Base-by-base conservation (phyloP, 2,113 vertebrate species). In the Oncorhynchus clarkii region DNA sequence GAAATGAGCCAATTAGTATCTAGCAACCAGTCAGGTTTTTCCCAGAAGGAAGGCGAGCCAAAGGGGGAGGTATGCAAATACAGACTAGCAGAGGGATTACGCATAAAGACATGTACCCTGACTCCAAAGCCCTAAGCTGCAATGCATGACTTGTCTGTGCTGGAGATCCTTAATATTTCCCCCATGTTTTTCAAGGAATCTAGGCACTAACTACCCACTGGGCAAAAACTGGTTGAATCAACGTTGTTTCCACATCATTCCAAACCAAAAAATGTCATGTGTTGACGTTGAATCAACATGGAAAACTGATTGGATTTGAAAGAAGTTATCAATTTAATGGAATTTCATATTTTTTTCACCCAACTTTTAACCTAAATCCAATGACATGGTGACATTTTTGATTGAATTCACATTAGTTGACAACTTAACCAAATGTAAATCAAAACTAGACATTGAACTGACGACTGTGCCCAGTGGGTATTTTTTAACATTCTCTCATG, bases 141-240 rank as follows among this genome's bases (percentile, higher is more conserved):
- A 73, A 86, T 86, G 86, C 86, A 88, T 92, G 91, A 93, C 90
- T 87, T 66, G 72, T 81, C 76, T 74, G 62, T 74, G 79, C 75
- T 81, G 73, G 70, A 81, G 51, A 78, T 76, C 70, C 76, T 74
- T 67, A 68, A 67, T 67, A 1, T 45, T 45, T 45, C 9, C 9
- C 39, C 39, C 39, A 67, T 34, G 67, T 79, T 82, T 75, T 75
- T 62, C 39, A 70, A n/a, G 78, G 39, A 45, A 45, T 45, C 39
- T 45, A 45, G 39, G 39, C 39, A 45, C 39, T 45, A 12, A 45
- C 39, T 11, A 45, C 39, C 8, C 39, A 45, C 39, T 45, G 39
- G 39, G 39, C 9, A 45, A 45, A 45, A 45, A 11, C 39, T 45
- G 39, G 39, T 45, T 45, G 8, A 45, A 45, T 45, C 39, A 45